These are phyloP conservation scores for Calephelis nemesis DNA, from an alignment of 1,140 invertebrate species.

Conservation along the genomic window DNA sequence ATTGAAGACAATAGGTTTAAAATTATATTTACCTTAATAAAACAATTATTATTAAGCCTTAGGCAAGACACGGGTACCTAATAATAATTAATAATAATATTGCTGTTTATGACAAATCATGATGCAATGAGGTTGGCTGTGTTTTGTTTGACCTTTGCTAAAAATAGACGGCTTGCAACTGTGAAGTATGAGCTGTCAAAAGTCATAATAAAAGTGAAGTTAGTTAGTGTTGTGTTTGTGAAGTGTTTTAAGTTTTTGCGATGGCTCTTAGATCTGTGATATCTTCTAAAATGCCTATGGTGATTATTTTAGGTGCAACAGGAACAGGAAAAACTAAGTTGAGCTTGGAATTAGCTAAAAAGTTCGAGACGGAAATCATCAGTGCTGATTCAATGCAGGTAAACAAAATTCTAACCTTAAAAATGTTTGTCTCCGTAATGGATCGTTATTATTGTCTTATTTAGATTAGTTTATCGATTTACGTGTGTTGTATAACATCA, in stretches of 20 bases:
- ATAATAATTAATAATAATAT: slow-evolving; percentile 5
- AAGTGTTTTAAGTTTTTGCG: slow-evolving; percentile 27
- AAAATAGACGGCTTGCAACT: slow-evolving; percentile 36
- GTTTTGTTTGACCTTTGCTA: slow-evolving; percentile 29
- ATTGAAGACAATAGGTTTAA: neutral
- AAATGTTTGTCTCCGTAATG: slow-evolving; percentile 27
- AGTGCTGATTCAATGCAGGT: slow-evolving; percentile 99
- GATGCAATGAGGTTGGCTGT: slow-evolving; percentile 24
- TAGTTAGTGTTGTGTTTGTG: slow-evolving; percentile 55
- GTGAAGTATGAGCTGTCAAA: slow-evolving; percentile 25
- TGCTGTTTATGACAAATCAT: neutral
- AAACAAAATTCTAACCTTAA: slow-evolving; percentile 68
- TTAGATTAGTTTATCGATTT: no score
- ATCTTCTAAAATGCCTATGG: slow-evolving; percentile 82
- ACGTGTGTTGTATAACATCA: neutral
- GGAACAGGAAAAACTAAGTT: slow-evolving; percentile 98
- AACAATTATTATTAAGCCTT: neutral
- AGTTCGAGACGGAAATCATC: slow-evolving; percentile 96
- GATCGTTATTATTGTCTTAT: no score
- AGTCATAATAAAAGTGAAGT: slow-evolving; percentile 71
- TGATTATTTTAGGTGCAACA: slow-evolving; percentile 96
- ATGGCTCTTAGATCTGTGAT: slow-evolving; percentile 70
- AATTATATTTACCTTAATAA: neutral
- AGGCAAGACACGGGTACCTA: neutral
- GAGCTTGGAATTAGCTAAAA: slow-evolving; percentile 92